phyloP scores from a whole-genome alignment of 1,140 invertebrate species.

The Kradibia gibbosae region DNA sequence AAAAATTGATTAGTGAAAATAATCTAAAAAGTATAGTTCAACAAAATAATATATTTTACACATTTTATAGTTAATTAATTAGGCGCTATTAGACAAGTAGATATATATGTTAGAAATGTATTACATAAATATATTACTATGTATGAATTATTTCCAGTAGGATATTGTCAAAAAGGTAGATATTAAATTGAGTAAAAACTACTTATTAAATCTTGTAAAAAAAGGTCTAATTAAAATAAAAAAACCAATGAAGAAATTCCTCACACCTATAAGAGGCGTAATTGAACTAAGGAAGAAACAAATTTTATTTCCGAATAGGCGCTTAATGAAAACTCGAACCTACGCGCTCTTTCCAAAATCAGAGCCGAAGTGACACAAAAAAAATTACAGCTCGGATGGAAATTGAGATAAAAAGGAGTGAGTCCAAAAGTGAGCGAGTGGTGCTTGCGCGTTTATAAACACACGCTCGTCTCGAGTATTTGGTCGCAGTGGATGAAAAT shows the following conservation, averaged over 20 bases:
- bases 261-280: not conserved
- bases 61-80: no score
- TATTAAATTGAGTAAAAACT: no score
- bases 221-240: no score
- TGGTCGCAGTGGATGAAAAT: conserved; percentile 53
- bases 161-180: no score
- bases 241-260: not conserved
- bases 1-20: no score
- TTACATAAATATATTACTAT: no score
- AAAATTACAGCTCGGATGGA: not conserved
- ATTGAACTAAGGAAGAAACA: not conserved
- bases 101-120: no score
- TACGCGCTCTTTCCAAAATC: not conserved
- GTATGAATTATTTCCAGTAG: no score
- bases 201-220: no score
- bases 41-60: no score
- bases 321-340: not conserved
- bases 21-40: no score
- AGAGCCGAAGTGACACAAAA: not conserved
- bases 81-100: no score
- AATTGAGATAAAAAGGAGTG: not conserved
- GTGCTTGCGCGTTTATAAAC: conserved; percentile 9
- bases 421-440: not conserved
- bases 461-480: conserved; percentile 51
- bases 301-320: not conserved